Base-by-base conservation (phyloP, 2,888 invertebrate genomes). In the Tridacna crocea region DNA sequence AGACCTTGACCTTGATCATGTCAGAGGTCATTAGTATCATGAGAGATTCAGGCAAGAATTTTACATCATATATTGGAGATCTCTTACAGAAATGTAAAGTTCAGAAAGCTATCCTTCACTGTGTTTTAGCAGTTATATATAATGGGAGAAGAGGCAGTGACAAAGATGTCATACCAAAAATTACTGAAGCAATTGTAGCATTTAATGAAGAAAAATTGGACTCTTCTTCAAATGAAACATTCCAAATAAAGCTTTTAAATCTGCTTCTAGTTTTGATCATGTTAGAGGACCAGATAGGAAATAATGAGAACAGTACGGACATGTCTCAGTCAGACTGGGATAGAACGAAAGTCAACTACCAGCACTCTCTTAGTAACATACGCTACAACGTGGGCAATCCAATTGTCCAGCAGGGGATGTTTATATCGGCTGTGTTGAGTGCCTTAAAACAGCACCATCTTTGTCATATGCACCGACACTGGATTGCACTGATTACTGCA, bases 81-180 rank as follows among this genome's bases (percentile, higher is more conserved):
- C 94, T 95, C 88, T 95, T 97, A 91, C 85, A 88, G 10, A 96
- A 97, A 85, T 97, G 97, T 91, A 97, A 97, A 94, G 95, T 98
- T 72, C 98, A 98, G 94, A 97, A 97, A 93, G 96, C 97, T 36
- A 95, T 97, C 70, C 95, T 98, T 72, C 97, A 97, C 93, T 97
- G 97, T 92, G 95, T 97, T 26, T 95, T 97, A 73, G 97, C 97
- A 4, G 97, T 97, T 24, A 97, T 97, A 2, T 95, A 96, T 90
- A 96, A 95, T 79, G 78, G 84, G 17, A 88, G 91, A 46, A 73
- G 75, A 61, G 91, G 87, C 60, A 79, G 83, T 11, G 75, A 72
- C 22, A 51, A 75, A 11, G 78, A 84, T 17, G 80, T 47, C 27
- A 72, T 79, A 22, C 74, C 95, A 87, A 96, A 96, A 12, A 96